Evolutionary conservation across 2,888 invertebrate species (phyloP).

Genomic region (Diadromus collaris): DNA sequence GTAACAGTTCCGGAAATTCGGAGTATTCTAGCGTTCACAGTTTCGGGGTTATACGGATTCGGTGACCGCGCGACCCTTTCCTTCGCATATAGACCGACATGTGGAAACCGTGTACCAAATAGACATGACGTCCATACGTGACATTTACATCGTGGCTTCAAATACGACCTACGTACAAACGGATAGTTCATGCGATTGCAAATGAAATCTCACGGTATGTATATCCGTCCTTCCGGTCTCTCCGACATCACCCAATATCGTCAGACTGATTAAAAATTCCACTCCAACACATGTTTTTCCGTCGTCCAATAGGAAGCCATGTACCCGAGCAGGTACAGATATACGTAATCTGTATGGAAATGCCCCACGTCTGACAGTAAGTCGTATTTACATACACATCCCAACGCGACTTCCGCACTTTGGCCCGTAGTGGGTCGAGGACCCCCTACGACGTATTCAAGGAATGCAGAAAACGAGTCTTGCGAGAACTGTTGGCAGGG

Average conservation of each 20-base stretch:
- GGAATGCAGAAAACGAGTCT: conserved; percentile 39
- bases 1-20: conserved; percentile 72
- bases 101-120: background rate
- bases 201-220: conserved; percentile 28
- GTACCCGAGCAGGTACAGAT: conserved; percentile 12
- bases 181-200: conserved; percentile 27
- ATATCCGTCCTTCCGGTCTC: conserved; percentile 1
- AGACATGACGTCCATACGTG: background rate
- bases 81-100: background rate
- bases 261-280: background rate
- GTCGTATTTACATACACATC: conserved; percentile 56
- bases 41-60: conserved; percentile 22
- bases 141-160: background rate
- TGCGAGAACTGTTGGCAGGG: conserved; percentile 14
- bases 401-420: conserved; percentile 38
- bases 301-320: background rate
- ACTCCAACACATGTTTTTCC: background rate
- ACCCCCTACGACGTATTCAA: conserved; percentile 29
- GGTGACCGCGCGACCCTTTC: background rate
- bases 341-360: conserved; percentile 57
- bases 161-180: conserved; percentile 7
- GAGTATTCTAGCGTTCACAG: conserved; percentile 66
- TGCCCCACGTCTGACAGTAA: conserved; percentile 49
- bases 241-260: conserved; percentile 5
- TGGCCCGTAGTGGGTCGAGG: conserved; percentile 28